These are phyloP conservation scores for Cyanoderma ruficeps DNA, from an alignment of 2,113 vertebrate species.

Conservation along the genomic window DNA sequence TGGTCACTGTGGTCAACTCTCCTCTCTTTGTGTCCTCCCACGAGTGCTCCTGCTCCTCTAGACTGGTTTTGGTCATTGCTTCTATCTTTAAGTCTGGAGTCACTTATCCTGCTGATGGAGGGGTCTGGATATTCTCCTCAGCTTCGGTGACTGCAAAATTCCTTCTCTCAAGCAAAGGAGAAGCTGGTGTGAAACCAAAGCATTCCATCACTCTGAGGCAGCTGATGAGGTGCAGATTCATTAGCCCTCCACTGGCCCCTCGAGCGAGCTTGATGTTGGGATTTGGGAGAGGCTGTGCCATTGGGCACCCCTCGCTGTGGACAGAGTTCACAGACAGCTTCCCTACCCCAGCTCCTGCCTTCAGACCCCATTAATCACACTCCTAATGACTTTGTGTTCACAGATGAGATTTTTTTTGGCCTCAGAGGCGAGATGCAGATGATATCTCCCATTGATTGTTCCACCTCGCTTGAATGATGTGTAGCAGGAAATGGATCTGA, in stretches of 20 bases:
- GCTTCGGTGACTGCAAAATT: accelerated
- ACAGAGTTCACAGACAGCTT: not conserved
- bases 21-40: not conserved
- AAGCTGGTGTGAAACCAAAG: not conserved
- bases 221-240: not conserved
- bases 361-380: not conserved
- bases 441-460: not conserved
- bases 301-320: accelerated
- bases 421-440: not conserved
- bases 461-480: not conserved
- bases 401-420: not conserved
- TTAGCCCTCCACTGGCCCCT: not conserved
- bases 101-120: not conserved
- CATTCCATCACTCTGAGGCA: not conserved
- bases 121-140: not conserved
- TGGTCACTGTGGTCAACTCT: accelerated
- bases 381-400: not conserved
- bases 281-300: not conserved
- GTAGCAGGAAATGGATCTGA: not conserved
- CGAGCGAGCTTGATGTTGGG: accelerated
- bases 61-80: accelerated
- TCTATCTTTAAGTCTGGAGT: not conserved
- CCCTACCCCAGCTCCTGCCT: not conserved
- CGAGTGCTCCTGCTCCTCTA: not conserved
- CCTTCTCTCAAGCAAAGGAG: not conserved